phyloP scores from a whole-genome alignment of 2,888 invertebrate species.

The Campaea margaritaria region DNA sequence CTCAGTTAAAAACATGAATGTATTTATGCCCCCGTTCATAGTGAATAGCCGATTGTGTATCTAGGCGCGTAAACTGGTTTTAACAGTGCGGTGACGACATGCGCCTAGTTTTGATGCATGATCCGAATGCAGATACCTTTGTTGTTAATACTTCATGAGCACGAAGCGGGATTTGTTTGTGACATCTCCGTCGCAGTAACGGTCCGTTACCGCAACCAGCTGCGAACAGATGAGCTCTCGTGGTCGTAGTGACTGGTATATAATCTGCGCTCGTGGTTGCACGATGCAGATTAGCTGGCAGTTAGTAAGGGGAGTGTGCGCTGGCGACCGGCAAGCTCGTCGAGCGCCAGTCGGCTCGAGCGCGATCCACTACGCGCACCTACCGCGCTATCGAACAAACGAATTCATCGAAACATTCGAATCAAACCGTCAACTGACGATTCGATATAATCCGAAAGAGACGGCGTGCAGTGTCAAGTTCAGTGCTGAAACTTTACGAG shows the following conservation, averaged over 20 bases:
- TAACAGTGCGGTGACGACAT: constrained; percentile 54
- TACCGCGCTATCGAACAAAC: constrained; percentile 58
- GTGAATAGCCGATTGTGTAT: constrained; percentile 43
- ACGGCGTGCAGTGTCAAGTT: constrained; percentile 63
- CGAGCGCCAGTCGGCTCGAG: constrained; percentile 67
- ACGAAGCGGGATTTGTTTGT: constrained; percentile 61
- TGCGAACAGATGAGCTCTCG: constrained; percentile 68
- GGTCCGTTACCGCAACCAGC: constrained; percentile 52
- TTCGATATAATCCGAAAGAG: constrained; percentile 57
- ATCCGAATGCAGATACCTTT: constrained; percentile 48
- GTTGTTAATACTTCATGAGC: constrained; percentile 54
- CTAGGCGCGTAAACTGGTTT: constrained; percentile 60
- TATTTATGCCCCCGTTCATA: constrained; percentile 43
- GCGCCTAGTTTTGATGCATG: constrained; percentile 42
- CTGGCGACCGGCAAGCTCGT: constrained; percentile 14
- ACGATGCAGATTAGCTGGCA: constrained; percentile 31
- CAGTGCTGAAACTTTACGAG: constrained; percentile 52
- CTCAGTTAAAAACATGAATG: constrained; percentile 41
- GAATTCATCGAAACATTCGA: constrained; percentile 64
- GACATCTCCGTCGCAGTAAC: constrained; percentile 49
- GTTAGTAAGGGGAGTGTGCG: constrained; percentile 36
- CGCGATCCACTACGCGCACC: constrained; percentile 78
- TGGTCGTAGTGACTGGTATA: not conserved
- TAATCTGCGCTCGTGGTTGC: not conserved
- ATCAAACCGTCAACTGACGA: constrained; percentile 61